A percentile compares a stretch with the other conserved stretches of the same genome.
These are phyloP conservation scores for Phodopus roborovskii DNA, from an alignment of 2,113 vertebrate genomes.

Conservation along the genomic window DNA sequence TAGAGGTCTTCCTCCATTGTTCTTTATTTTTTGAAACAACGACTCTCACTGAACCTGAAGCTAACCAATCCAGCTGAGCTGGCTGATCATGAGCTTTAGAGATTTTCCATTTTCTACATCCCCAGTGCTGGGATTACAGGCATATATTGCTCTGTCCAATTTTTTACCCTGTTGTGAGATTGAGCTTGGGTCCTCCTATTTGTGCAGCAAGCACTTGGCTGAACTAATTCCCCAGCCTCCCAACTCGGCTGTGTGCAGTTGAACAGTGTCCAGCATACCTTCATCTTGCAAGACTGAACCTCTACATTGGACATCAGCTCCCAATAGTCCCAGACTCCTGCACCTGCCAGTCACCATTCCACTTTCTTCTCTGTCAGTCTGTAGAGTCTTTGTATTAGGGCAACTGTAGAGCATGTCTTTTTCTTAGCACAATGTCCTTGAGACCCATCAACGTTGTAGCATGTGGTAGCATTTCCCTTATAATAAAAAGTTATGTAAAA, in stretches of 20 bases:
- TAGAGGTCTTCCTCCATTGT: background rate
- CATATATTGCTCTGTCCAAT: too few relatives aligned
- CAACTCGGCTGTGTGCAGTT: background rate
- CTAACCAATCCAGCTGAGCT: background rate
- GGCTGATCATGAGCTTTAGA: background rate
- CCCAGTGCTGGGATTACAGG: background rate
- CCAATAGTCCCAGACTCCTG: background rate
- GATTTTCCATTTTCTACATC: background rate
- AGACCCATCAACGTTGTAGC: background rate
- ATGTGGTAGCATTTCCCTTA: slow-evolving; percentile 4
- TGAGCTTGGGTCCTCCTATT: background rate
- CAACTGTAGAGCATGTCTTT: background rate
- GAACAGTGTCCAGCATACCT: background rate
- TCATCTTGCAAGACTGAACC: background rate
- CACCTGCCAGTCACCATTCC: background rate
- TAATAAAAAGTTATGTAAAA: background rate
- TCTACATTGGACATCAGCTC: background rate
- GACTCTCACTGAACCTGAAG: background rate
- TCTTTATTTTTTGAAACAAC: background rate
- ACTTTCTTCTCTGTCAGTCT: background rate
- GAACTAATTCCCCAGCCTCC: background rate
- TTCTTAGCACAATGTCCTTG: background rate
- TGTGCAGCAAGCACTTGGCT: too few relatives aligned
- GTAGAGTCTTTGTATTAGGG: background rate
- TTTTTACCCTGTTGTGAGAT: background rate